Percentiles rank a stretch among this genome's conserved stretches.
These are phyloP conservation scores for Nephrotoma guestfalica DNA, from an alignment of 2,888 invertebrate species.

Conservation along the genomic window DNA sequence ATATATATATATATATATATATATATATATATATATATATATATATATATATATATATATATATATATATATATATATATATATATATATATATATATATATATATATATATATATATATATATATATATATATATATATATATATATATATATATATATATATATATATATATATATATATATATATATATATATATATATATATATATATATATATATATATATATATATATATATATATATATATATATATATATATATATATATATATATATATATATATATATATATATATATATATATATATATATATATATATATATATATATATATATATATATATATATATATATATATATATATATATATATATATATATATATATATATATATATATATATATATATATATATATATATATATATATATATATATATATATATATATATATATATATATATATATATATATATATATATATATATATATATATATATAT, in stretches of 20 bases:
- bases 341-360: too few relatives aligned
- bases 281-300: too few relatives aligned
- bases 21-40: background rate
- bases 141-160: background rate
- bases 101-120: background rate
- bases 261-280: too few relatives aligned
- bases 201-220: background rate
- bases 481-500: too few relatives aligned
- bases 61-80: background rate
- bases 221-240: background rate
- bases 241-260: background rate
- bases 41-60: background rate
- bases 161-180: background rate
- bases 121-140: background rate
- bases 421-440: too few relatives aligned
- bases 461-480: too few relatives aligned
- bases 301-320: too few relatives aligned
- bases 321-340: too few relatives aligned
- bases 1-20: background rate
- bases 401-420: too few relatives aligned
- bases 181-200: background rate
- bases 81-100: background rate
- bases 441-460: too few relatives aligned
- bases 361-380: too few relatives aligned
- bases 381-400: too few relatives aligned